Evolutionary conservation across 64 coral and sea anemone species (phyloP), one percentile per base, ranked within the genome.

Genomic region (Porites australiensis): DNA sequence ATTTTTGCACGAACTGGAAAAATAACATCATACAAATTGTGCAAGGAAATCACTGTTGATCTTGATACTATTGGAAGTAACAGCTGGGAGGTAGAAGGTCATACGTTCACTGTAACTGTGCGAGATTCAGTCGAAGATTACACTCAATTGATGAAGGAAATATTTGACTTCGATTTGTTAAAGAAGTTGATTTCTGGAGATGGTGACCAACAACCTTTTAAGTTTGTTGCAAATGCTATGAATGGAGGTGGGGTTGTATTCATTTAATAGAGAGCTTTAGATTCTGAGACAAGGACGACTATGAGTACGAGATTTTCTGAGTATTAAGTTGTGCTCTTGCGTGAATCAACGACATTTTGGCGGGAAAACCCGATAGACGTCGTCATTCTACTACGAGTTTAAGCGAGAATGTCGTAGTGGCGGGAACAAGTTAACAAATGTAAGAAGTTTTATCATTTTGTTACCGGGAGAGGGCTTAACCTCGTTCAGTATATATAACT

Each of bases 131-230:
- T 99, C 6, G 62, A 93, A 66, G 94, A 96, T 82, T 99, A 99
- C 91, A 83, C 93, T 9, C 69, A 88, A 18, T 78, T 99, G 44
- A 99, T 99, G 98, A 96, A 99, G 74, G 94, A 99, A 54, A 95
- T 99, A 23, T 99, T 99, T 86, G 91, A 99, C 50, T 99, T 99
- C 66, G 54, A 79, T 72, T 84, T 96, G 5, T 46, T 99, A 53
- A 99, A 91, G 82, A 52, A 53, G 46, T 89, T 96, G 19, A 86
- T 98, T 67, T 22, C 37, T 92, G 91, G 88, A 70, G 82, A 51
- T 44, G 82, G 70, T 19, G 81, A 72, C 16, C 73, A 86, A 27
- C n/a, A 73, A 73, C 77, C 93, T 15, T 78, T 95, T 70, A 96
- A 96, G 27, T 52, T 98, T 46, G 49, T 98, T 14, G 79, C 76